These are phyloP conservation scores for Xerus inauris DNA, from an alignment of 2,113 vertebrate genomes.

Conservation along the genomic window DNA sequence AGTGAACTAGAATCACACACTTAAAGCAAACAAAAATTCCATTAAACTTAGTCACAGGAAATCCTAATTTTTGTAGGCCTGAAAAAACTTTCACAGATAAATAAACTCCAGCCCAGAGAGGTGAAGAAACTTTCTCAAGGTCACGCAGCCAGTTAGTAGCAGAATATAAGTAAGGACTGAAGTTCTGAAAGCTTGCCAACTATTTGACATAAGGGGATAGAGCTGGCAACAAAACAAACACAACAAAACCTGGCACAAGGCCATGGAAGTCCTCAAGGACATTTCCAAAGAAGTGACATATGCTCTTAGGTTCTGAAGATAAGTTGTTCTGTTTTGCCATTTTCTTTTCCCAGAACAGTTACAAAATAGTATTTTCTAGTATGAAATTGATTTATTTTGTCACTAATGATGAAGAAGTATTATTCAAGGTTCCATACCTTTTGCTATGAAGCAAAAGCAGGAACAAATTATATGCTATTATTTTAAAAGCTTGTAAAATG, in stretches of 20 bases:
- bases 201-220: not conserved
- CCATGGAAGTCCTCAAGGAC: not conserved
- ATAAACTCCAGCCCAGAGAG: not conserved
- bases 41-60: not conserved
- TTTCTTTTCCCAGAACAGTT: not conserved
- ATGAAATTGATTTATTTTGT: conserved; percentile 18
- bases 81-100: not conserved
- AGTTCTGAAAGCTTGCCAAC: not conserved
- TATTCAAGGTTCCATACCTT: not conserved
- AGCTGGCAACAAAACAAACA: not conserved
- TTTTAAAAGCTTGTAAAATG: conserved; percentile 36
- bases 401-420: not conserved
- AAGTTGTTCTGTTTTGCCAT: not conserved
- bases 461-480: not conserved
- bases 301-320: not conserved
- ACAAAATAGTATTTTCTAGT: conserved; percentile 29
- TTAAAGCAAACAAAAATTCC: not conserved
- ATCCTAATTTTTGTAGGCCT: not conserved
- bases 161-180: not conserved
- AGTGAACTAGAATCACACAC: not conserved
- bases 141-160: not conserved
- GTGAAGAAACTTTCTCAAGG: not conserved
- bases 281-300: not conserved
- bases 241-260: not conserved
- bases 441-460: not conserved